Evolutionary conservation across 2,113 vertebrate species (phyloP), one percentile per base, ranked within the genome.

Genomic region (Indri indri): DNA sequence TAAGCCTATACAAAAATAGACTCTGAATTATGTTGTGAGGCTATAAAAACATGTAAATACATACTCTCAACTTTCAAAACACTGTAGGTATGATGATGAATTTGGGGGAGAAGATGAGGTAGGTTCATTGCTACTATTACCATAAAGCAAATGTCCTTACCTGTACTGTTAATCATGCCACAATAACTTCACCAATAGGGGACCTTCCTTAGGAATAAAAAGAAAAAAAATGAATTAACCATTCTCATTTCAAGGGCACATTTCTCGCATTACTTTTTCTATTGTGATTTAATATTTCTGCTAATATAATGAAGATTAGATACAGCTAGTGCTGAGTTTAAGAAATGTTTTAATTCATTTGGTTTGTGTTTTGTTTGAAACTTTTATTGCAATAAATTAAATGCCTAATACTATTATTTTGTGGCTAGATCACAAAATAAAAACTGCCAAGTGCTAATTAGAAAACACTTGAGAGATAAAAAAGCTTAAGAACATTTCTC

Each of bases 161-260:
- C 99, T 99, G 99, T 99, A 40, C 99, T 99, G 34, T 99, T 99
- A 98, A 99, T 97, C 99, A 99, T 99, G 98, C 99, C 94, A 1
- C 99, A 99, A 95, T 99, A 98, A 96, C 99, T 96, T 4, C 97
- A 3, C 99, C 99, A 99, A 97, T 98, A 99, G 3, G 50, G 25
- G 57, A 99, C 93, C 8, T 92, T 98, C 81, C 99, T 99, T 96
- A 97, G 98, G 95, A 84, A 95, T 63, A 97, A 95, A 94, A 92
- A 65, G 32, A 73, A 79, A 79, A 3, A 80, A 71, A 76, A 74
- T 86, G 2, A 88, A 25, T 10, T 8, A 92, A 90, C 85, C 45
- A 68, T 71, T 88, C 17, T 57, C 14, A 84, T 90, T 90, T 95
- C 20, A 87, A 94, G 17, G 86, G 23, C 4, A 80, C 11, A 12